A percentile compares a stretch with the other conserved stretches of the same genome.
Conservation (phyloP, 2,113 vertebrate genomes). For the Eurystomus gularis region DNA sequence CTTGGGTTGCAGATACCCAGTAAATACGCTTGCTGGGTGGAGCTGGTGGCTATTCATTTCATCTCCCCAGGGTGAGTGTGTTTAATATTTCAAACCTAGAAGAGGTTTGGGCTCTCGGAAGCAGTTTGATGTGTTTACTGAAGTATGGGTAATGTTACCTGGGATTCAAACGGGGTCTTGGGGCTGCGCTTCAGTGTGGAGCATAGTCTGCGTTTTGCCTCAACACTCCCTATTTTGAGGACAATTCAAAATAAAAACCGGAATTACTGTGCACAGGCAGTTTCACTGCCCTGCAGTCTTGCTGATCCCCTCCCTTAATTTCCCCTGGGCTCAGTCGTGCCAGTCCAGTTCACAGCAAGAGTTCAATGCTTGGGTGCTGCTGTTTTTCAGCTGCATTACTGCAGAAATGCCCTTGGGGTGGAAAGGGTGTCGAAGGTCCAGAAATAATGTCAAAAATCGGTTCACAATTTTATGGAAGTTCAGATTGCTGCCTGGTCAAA, state of each 20-base stretch:
- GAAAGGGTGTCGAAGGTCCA: neutral
- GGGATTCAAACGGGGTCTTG: no score
- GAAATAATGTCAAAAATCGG: neutral
- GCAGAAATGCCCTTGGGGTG: neutral
- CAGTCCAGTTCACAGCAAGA: no score
- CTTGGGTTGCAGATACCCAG: constrained; percentile 83
- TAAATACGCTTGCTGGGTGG: constrained; percentile 89
- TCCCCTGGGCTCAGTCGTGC: no score
- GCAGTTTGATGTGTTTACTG: neutral
- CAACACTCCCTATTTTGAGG: no score
- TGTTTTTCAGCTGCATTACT: neutral
- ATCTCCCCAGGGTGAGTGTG: constrained; percentile 84
- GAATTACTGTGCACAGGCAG: no score
- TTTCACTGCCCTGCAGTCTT: no score
- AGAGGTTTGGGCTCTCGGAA: neutral
- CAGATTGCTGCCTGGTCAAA: neutral
- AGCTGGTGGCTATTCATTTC: constrained; percentile 89
- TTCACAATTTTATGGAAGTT: neutral
- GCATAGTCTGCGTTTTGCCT: no score
- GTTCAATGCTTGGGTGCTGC: neutral
- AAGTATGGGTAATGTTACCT: no score
- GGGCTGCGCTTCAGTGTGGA: no score
- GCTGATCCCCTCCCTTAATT: no score
- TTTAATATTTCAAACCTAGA: neutral
- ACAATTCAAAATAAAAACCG: no score